phyloP scores from a whole-genome alignment of 2,113 vertebrate genomes.

The Marmota monax region DNA sequence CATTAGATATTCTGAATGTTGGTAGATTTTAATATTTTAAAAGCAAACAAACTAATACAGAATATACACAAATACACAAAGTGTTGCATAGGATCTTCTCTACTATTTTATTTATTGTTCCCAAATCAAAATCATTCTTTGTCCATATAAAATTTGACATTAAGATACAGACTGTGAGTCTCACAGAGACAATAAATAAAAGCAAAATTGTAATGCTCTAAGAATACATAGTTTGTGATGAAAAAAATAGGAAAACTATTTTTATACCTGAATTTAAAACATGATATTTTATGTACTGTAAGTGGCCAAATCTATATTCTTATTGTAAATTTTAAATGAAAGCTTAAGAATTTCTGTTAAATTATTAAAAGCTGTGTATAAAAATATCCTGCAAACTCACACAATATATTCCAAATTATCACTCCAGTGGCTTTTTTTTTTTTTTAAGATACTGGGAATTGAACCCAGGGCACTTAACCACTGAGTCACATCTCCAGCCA shows the following conservation, averaged over 20 bases:
- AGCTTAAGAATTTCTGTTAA: neutral
- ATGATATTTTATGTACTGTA: neutral
- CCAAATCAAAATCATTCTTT: neutral
- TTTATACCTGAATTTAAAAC: neutral
- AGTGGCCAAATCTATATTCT: neutral
- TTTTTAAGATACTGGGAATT: too few species aligned
- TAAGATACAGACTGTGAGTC: neutral
- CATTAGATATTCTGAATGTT: neutral
- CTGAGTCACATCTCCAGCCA: too few species aligned
- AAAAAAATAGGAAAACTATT: neutral
- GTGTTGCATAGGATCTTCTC: neutral
- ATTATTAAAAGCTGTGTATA: neutral
- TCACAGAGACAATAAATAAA: neutral
- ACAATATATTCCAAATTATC: neutral
- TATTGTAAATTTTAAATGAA: neutral
- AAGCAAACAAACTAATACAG: neutral
- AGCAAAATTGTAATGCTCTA: too few species aligned
- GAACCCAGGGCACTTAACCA: too few species aligned
- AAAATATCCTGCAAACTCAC: neutral
- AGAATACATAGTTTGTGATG: neutral
- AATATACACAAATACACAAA: neutral
- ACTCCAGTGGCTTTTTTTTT: too few species aligned
- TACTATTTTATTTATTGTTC: neutral
- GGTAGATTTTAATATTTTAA: neutral
- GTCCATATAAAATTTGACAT: neutral